A percentile compares a stretch with the other conserved stretches of the same genome.
Evolutionary conservation across 2,888 invertebrate species (phyloP).

Genomic region (Brachyptera putata): DNA sequence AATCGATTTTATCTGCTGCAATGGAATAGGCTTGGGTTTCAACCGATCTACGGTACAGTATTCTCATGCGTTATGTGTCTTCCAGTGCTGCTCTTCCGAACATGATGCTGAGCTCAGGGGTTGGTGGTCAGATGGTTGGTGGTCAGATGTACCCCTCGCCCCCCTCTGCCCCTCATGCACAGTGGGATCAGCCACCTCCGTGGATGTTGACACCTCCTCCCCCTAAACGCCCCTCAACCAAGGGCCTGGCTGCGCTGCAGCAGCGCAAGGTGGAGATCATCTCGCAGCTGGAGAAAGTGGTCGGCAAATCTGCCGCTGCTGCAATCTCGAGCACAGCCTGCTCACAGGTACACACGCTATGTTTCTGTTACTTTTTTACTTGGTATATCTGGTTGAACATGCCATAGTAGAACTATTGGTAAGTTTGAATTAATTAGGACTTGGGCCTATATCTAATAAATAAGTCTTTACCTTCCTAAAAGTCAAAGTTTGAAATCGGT

Average conservation of each 20-base stretch:
- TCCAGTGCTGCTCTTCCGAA: constrained; percentile 39
- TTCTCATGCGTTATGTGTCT: no score
- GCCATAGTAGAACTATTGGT: no score
- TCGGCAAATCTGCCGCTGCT: constrained; percentile 45
- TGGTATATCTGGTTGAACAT: no score
- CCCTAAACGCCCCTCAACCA: constrained; percentile 43
- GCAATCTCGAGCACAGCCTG: constrained; percentile 34
- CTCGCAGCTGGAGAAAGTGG: constrained; percentile 57
- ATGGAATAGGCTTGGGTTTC: no score
- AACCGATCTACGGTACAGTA: no score
- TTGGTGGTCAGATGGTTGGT: constrained; percentile 42
- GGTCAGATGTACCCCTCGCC: constrained; percentile 20
- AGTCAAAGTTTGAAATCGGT: no score
- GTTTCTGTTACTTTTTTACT: no score
- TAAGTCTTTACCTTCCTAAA: no score
- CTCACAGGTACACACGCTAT: constrained; percentile 28
- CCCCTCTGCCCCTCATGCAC: background rate
- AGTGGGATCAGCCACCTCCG: constrained; percentile 15
- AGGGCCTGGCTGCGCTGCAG: constrained; percentile 55
- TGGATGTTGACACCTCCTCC: constrained; percentile 11
- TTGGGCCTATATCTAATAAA: no score
- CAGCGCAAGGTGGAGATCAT: constrained; percentile 59
- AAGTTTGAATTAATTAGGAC: no score
- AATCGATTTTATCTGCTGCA: no score
- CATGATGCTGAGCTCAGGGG: constrained; percentile 37